Conservation (phyloP, 2,797 vertebrate genomes). For the Sebastes flavidus region DNA sequence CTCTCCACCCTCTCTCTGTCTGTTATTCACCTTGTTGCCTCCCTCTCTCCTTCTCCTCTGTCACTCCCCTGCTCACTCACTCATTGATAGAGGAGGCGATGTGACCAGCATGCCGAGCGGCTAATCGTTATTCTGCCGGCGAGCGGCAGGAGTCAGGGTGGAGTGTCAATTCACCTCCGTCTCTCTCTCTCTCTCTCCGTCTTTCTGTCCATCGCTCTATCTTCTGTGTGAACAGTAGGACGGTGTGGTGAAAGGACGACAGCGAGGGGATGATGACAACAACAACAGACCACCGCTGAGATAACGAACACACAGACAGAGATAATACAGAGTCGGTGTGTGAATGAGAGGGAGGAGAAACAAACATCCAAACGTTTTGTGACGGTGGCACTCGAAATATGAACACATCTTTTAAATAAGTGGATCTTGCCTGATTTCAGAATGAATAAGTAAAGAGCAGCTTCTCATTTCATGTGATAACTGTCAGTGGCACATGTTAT, state of each 20-base stretch:
- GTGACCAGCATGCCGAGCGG: constrained; percentile 77
- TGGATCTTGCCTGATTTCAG: no score
- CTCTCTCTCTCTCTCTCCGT: background rate
- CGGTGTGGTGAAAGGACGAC: constrained; percentile 4
- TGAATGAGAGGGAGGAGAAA: no score
- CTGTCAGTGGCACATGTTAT: no score
- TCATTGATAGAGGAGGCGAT: constrained; percentile 75
- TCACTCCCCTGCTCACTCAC: constrained; percentile 47
- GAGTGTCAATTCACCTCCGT: constrained; percentile 73
- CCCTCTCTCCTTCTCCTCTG: constrained; percentile 30
- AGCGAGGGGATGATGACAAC: constrained; percentile 18
- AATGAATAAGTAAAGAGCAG: no score
- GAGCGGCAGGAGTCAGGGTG: constrained; percentile 59
- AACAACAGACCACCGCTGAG: constrained; percentile 27
- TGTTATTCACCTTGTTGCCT: constrained; percentile 33
- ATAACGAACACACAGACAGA: background rate
- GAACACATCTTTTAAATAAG: no score
- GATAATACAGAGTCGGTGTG: background rate
- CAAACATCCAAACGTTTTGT: no score
- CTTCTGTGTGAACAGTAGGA: background rate
- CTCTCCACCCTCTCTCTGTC: background rate
- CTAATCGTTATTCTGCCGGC: constrained; percentile 79
- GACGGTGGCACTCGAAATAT: no score
- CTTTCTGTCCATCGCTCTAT: background rate
- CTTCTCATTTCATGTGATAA: no score